Evolutionary conservation across 1,140 invertebrate species (phyloP).

Genomic region (Nasonia longicornis): DNA sequence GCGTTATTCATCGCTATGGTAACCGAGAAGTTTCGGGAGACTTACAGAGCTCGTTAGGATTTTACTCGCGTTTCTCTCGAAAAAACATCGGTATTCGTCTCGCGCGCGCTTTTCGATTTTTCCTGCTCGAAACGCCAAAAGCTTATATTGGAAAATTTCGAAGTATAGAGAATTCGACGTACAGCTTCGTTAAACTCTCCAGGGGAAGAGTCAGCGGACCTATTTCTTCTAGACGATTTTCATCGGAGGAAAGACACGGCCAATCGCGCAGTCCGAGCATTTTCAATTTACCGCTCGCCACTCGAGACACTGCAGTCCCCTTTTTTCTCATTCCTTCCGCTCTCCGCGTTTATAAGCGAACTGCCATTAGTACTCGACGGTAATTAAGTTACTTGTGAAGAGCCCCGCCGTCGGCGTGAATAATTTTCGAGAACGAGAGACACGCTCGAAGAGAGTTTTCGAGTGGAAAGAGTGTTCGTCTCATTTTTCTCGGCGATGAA

Average conservation of each 20-base stretch:
- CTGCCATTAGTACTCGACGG: constrained; percentile 29
- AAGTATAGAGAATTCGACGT: too few species aligned
- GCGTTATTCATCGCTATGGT: too few species aligned
- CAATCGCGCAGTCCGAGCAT: neutral
- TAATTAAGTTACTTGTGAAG: constrained; percentile 45
- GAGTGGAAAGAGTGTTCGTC: neutral
- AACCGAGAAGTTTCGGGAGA: too few species aligned
- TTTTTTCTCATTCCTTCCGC: neutral
- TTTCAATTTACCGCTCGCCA: constrained; percentile 30
- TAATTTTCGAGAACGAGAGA: constrained; percentile 19
- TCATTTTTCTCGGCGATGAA: neutral
- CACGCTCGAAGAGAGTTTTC: neutral
- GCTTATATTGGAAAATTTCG: too few species aligned
- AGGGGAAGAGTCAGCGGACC: neutral
- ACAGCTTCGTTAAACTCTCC: neutral
- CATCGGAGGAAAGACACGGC: neutral
- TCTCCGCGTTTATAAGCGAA: constrained; percentile 3
- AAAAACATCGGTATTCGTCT: too few species aligned
- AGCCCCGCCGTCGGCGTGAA: constrained; percentile 29
- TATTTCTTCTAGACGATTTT: constrained; percentile 13
- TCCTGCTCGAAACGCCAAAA: too few species aligned
- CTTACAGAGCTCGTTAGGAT: too few species aligned
- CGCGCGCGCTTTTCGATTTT: too few species aligned
- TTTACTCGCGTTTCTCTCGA: too few species aligned
- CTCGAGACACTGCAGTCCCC: neutral